Evolutionary conservation across 2,113 vertebrate genomes (phyloP), one percentile per base, ranked within the genome.

Genomic region (Carettochelys insculpta): DNA sequence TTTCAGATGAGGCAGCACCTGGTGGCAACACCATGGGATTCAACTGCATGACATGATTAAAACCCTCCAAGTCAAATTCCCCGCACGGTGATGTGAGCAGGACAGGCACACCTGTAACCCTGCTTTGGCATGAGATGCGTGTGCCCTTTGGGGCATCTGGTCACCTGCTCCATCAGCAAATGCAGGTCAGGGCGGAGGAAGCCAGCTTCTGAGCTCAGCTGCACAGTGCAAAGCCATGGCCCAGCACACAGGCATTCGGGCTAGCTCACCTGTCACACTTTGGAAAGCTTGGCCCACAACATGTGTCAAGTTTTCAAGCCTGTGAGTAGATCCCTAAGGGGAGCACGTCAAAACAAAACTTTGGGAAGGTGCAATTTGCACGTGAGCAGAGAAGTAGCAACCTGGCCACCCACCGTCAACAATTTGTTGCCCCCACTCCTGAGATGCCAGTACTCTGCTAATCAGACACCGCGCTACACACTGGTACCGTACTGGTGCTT

Each of bases 51-150:
- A 79, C 31, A 48, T 45, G 8, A 25, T 51, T 43, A 71, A 20
- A 51, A 76, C 10, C 56, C 54, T 24, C 25, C 56, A 17, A 51
- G 41, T 0, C 0, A 31, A 0, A n/a, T n/a, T n/a, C n/a, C n/a
- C n/a, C n/a, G n/a, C n/a, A n/a, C n/a, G n/a, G n/a, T n/a, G n/a
- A 24, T 45, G 0, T 0, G 1, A 4, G 85, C 53, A 25, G 4
- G 2, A 20, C 47, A 1, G 1, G 6, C 0, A 0, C 1, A 0
- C 8, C 22, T 38, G 12, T n/a, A 34, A 73, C 17, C 13, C 24
- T 53, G 29, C 5, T 12, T 1, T 2, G 50, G 51, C 16, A 3
- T 3, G 45, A 12, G 45, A 41, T 2, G 0, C 38, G 41, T 3
- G 0, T 8, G 7, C 56, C 41, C 71, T 43, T 41, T 41, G 20